These are phyloP conservation scores for Astreopora myriophthalma DNA, from an alignment of 64 coral and sea anemone species.

Conservation along the genomic window DNA sequence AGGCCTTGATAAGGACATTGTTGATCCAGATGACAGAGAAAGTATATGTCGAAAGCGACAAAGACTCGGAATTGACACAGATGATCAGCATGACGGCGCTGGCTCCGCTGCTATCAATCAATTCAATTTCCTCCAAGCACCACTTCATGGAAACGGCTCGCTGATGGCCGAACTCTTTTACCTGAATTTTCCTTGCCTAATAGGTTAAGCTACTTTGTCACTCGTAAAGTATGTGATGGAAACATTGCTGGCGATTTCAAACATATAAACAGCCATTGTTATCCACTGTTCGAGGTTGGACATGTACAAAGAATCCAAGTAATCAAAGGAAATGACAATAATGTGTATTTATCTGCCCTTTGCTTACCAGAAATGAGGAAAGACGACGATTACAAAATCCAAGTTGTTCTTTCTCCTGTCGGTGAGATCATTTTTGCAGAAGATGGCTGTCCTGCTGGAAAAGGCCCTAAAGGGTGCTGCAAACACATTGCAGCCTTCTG, in stretches of 20 bases:
- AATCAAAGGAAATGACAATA: constrained; percentile 36
- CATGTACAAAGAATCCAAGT: constrained; percentile 36
- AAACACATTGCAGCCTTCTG: constrained; percentile 39
- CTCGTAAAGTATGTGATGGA: constrained; percentile 24
- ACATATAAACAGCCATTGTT: constrained; percentile 43
- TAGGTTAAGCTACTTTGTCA: constrained; percentile 18
- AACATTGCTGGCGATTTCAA: constrained; percentile 14
- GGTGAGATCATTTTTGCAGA: constrained; percentile 15
- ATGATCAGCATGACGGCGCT: too few relatives aligned
- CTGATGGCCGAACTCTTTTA: constrained; percentile 14
- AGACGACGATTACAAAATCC: constrained; percentile 45
- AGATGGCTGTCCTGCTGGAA: constrained; percentile 22
- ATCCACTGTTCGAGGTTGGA: constrained; percentile 25
- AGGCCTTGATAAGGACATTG: background rate
- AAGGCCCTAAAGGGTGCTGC: constrained; percentile 32
- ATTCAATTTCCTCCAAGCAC: constrained; percentile 7
- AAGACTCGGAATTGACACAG: background rate
- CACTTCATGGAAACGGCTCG: constrained; percentile 6
- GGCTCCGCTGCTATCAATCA: background rate
- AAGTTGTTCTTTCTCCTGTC: background rate
- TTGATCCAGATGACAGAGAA: background rate
- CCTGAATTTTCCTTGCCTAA: constrained; percentile 33
- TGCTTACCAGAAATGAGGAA: constrained; percentile 26
- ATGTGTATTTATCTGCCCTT: constrained; percentile 20
- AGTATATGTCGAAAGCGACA: background rate